These are phyloP conservation scores for Melieria crassipennis DNA, from an alignment of 2,888 invertebrate species.

Conservation along the genomic window DNA sequence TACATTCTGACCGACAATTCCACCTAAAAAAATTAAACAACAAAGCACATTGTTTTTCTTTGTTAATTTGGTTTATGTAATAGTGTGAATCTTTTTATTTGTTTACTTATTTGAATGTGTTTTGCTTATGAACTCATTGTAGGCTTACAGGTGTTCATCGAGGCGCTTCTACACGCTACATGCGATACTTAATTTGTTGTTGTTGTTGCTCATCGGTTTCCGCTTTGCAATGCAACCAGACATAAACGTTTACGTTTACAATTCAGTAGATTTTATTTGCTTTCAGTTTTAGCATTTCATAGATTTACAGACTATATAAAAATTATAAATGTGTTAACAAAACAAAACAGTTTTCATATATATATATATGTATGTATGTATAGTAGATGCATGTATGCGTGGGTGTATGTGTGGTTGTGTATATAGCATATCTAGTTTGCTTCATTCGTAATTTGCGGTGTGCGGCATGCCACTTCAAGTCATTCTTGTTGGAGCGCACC, in stretches of 20 bases:
- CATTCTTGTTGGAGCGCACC: no score
- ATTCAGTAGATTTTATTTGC: not conserved
- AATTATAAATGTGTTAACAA: conserved; percentile 19
- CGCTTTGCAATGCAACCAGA: not conserved
- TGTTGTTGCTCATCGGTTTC: no score
- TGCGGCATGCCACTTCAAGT: no score
- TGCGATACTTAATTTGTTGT: no score
- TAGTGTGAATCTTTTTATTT: not conserved
- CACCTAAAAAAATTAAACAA: no score
- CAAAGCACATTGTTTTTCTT: no score
- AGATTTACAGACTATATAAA: conserved; percentile 6
- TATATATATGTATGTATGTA: not conserved
- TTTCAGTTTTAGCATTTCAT: conserved; percentile 2
- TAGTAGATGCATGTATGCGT: conserved; percentile 2
- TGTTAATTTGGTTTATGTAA: not conserved
- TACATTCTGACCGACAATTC: no score
- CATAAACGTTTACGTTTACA: not conserved
- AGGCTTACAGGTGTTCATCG: no score
- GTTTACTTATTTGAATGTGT: not conserved
- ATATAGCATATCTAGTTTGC: not conserved
- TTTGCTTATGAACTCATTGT: no score
- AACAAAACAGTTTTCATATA: conserved; percentile 16
- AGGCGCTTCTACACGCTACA: no score
- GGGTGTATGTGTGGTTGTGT: conserved; percentile 10
- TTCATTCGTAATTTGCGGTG: no score